Evolutionary conservation across 2,888 invertebrate species (phyloP).

Genomic region (Periphyllus acericola): DNA sequence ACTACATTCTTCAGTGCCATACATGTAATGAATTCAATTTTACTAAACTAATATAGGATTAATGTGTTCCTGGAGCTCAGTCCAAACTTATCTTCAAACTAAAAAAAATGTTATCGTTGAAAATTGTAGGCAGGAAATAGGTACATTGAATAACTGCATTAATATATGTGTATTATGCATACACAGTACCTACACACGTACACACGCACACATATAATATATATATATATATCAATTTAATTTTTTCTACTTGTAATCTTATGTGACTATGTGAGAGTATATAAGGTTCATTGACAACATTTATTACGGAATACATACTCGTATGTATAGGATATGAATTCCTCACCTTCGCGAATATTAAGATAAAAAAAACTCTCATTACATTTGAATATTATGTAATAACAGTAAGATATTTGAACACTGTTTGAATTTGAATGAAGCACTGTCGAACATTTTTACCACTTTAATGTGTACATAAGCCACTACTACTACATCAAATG

Average conservation of each 20-base stretch:
- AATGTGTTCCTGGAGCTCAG: slow-evolving; percentile 1
- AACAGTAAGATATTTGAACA: slow-evolving; percentile 5
- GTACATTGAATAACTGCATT: not conserved
- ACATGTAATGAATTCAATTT: not conserved
- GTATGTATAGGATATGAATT: slow-evolving; percentile 30
- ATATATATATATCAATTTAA: not conserved
- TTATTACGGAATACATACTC: slow-evolving; percentile 27
- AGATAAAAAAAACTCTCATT: slow-evolving; percentile 20
- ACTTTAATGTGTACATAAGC: not conserved
- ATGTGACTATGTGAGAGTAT: not conserved
- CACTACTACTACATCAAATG: not conserved
- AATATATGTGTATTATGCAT: not conserved
- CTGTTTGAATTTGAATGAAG: slow-evolving; percentile 24
- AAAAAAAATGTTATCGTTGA: slow-evolving; percentile 9
- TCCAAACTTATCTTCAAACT: slow-evolving; percentile 20
- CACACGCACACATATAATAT: not conserved
- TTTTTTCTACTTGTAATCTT: slow-evolving; percentile 40
- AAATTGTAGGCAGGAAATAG: not conserved
- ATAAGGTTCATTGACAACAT: slow-evolving; percentile 56
- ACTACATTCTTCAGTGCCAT: not conserved
- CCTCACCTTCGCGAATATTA: slow-evolving; percentile 15
- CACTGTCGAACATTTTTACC: not conserved
- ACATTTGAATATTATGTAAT: slow-evolving; percentile 50
- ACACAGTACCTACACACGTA: not conserved
- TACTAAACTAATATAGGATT: too few species aligned